These are phyloP conservation scores for Pyrrhia umbra DNA, from an alignment of 2,888 invertebrate genomes.

Conservation along the genomic window DNA sequence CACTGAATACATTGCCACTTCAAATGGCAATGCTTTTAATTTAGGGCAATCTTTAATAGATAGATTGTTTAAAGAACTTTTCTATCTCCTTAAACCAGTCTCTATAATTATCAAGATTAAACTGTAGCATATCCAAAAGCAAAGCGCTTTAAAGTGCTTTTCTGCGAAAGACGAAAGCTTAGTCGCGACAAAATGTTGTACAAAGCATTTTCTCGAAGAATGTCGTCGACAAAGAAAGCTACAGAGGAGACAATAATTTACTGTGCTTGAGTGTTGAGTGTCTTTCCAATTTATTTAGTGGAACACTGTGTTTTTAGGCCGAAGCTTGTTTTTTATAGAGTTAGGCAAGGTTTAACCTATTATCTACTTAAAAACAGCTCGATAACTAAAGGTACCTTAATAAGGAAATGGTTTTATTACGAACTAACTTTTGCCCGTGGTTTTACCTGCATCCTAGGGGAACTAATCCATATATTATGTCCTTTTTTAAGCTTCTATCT, in stretches of 20 bases:
- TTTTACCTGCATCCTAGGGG: no score
- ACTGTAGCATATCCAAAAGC: not conserved
- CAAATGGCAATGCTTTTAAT: no score
- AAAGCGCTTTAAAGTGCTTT: not conserved
- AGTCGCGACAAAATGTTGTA: not conserved
- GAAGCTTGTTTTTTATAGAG: no score
- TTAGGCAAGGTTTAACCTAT: no score
- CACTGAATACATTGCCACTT: no score
- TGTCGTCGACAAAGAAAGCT: not conserved
- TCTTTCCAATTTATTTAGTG: not conserved
- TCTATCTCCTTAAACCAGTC: not conserved
- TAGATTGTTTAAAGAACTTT: not conserved
- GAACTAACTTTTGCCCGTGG: no score
- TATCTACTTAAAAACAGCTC: no score
- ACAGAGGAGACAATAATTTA: not conserved
- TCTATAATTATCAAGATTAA: not conserved
- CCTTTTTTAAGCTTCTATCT: no score
- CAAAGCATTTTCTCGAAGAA: not conserved
- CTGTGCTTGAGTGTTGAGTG: not conserved
- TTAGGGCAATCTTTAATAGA: no score
- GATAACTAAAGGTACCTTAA: no score
- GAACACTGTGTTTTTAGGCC: not conserved
- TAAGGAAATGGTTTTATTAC: no score
- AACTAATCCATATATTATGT: no score
- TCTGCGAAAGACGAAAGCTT: not conserved